These are phyloP conservation scores for Zaprionus taronus DNA, from an alignment of 1,140 invertebrate species.

Conservation along the genomic window DNA sequence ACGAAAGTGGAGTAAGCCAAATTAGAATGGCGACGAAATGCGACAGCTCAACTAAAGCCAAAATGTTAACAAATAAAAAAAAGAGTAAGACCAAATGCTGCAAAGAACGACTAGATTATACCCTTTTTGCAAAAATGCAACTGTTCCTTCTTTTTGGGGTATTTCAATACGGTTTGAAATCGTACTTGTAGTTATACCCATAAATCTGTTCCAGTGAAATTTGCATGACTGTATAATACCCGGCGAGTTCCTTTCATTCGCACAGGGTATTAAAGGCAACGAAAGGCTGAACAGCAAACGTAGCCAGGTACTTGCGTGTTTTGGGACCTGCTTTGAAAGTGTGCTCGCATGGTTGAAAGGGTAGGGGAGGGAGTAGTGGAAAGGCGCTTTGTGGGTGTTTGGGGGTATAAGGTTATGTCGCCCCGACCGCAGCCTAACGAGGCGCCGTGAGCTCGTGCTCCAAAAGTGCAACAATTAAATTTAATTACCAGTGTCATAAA, in stretches of 20 bases:
- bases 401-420: conserved; percentile 62
- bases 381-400: conserved; percentile 2
- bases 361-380: not conserved
- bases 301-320: conserved; percentile 37
- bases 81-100: not conserved
- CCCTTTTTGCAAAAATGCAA: not conserved
- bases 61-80: conserved; percentile 13
- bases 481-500: conserved; percentile 82
- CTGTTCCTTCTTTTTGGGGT: not conserved
- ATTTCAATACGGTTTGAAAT: not conserved
- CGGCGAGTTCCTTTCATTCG: not conserved
- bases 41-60: conserved; percentile 58
- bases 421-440: conserved; percentile 63
- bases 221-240: not conserved
- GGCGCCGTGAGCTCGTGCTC: conserved; percentile 43
- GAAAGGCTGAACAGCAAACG: conserved; percentile 19
- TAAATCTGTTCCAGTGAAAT: not conserved
- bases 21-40: conserved; percentile 64
- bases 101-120: conserved; percentile 6
- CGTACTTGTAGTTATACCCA: not conserved
- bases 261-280: conserved; percentile 22
- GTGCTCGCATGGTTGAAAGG: not conserved
- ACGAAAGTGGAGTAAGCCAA: conserved; percentile 56
- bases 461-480: conserved; percentile 82
- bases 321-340: conserved; percentile 10